Evolutionary conservation across 2,797 vertebrate species (phyloP).

Genomic region (Leptodactylus fallax): DNA sequence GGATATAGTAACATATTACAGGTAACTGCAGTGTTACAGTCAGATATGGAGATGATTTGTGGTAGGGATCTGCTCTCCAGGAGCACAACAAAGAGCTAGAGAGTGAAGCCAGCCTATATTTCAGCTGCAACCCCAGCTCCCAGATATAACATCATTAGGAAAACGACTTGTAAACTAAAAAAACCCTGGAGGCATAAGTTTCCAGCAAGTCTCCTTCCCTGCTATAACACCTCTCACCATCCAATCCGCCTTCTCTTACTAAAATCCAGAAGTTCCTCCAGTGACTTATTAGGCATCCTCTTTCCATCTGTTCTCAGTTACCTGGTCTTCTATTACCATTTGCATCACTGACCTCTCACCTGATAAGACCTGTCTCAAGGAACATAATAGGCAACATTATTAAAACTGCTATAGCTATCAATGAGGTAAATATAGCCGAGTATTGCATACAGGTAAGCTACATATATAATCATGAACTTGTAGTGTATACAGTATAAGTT

Average conservation of each 20-base stretch:
- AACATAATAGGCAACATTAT: background rate
- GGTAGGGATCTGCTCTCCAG: background rate
- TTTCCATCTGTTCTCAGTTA: constrained; percentile 25
- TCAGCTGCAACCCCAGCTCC: constrained; percentile 1
- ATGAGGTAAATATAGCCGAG: background rate
- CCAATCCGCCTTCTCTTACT: background rate
- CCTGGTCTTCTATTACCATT: background rate
- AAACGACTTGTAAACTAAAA: constrained; percentile 4
- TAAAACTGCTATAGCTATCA: background rate
- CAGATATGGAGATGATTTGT: background rate
- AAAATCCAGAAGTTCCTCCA: constrained; percentile 8
- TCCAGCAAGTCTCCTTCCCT: constrained; percentile 11
- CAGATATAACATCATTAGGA: background rate
- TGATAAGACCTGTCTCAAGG: background rate
- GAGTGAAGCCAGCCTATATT: background rate
- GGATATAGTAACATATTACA: background rate
- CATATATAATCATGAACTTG: background rate
- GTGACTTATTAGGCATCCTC: constrained; percentile 2
- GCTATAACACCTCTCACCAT: constrained; percentile 9
- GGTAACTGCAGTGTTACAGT: background rate
- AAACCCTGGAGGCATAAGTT: constrained; percentile 1
- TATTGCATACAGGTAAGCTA: background rate
- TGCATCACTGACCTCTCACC: background rate
- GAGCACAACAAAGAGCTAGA: background rate
- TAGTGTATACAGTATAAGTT: too few species aligned